Conservation (phyloP, 2,113 vertebrate genomes). For the Proteles cristata region DNA sequence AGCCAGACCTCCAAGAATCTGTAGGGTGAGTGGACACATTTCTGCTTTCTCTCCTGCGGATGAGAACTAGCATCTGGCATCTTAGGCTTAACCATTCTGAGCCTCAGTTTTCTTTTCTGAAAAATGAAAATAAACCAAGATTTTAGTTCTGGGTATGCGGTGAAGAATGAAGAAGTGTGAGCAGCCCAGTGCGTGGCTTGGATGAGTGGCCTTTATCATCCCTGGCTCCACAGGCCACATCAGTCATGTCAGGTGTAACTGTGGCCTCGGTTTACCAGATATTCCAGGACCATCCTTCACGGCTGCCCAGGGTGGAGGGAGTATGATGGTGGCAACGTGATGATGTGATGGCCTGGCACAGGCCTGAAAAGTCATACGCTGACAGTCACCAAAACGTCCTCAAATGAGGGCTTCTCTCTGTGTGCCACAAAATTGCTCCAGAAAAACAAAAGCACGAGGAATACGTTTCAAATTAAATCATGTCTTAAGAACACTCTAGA, state of each 20-base stretch:
- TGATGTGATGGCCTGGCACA: background rate
- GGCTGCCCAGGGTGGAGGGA: background rate
- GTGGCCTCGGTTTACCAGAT: background rate
- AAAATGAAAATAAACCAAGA: background rate
- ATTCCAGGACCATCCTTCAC: background rate
- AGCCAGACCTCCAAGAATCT: background rate
- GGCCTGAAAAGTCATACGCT: background rate
- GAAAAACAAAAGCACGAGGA: background rate
- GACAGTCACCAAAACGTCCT: background rate
- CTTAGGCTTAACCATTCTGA: background rate
- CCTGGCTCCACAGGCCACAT: background rate
- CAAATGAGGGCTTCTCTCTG: background rate
- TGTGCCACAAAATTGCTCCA: background rate
- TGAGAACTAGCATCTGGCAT: background rate
- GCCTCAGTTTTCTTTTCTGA: background rate
- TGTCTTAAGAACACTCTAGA: background rate
- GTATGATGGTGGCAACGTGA: fast-evolving
- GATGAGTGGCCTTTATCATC: background rate
- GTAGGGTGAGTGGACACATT: background rate
- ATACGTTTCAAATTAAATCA: background rate
- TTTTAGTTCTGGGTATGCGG: background rate
- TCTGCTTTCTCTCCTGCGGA: background rate
- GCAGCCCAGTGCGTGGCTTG: background rate
- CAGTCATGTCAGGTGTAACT: fast-evolving
- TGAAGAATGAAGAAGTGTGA: background rate